Conservation (phyloP, 2,797 vertebrate genomes). For the Sebastes umbrosus region DNA sequence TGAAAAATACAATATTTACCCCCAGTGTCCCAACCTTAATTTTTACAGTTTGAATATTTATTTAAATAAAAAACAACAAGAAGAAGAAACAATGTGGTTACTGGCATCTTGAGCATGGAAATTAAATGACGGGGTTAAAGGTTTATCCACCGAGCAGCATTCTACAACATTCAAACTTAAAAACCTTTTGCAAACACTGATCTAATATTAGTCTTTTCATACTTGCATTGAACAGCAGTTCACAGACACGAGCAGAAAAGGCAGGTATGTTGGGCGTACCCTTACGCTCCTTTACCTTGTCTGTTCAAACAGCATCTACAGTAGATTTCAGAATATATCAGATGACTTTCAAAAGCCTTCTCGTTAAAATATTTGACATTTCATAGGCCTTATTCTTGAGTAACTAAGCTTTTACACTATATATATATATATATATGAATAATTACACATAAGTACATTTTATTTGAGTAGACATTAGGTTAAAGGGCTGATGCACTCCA, state of each 20-base stretch:
- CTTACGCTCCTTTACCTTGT: background rate
- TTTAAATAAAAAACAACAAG: slow-evolving; percentile 16
- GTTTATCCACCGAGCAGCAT: slow-evolving; percentile 39
- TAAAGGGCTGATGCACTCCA: background rate
- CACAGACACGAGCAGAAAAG: slow-evolving; percentile 5
- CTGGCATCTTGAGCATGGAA: slow-evolving; percentile 33
- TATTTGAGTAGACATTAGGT: background rate
- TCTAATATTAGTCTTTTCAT: slow-evolving; percentile 49
- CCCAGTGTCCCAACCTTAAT: background rate
- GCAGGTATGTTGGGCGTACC: background rate
- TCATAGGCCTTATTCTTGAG: slow-evolving; percentile 46
- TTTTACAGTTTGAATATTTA: slow-evolving; percentile 10
- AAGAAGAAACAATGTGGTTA: slow-evolving; percentile 24
- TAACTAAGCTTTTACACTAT: slow-evolving; percentile 17
- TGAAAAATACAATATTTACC: background rate
- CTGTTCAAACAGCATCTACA: slow-evolving; percentile 1
- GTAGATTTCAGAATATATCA: slow-evolving; percentile 20
- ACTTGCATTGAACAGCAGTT: slow-evolving; percentile 37
- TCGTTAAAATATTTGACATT: slow-evolving; percentile 12
- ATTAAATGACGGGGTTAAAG: background rate
- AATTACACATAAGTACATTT: background rate
- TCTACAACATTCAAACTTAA: slow-evolving; percentile 39
- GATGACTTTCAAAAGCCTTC: background rate
- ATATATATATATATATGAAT: background rate
- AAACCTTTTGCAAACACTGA: slow-evolving; percentile 56